phyloP scores from a whole-genome alignment of 2,888 invertebrate genomes.

The Neocrepidodera transversa region DNA sequence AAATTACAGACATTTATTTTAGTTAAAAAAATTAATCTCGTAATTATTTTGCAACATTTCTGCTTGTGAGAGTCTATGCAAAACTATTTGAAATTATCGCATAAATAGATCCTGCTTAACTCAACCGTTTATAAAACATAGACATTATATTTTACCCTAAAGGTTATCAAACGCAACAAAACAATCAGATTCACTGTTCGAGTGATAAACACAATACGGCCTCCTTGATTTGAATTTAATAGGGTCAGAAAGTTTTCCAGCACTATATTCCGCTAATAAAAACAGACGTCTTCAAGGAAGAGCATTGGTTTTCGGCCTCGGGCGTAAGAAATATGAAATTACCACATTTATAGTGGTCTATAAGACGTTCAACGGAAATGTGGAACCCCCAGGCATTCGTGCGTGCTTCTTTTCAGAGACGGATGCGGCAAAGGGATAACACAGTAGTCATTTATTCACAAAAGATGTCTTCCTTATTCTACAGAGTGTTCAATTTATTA shows the following conservation, averaged over 20 bases:
- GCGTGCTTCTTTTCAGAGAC: conserved; percentile 14
- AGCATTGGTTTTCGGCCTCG: conserved; percentile 10
- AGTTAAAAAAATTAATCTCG: too few species aligned
- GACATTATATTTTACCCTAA: neutral
- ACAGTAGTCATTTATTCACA: conserved; percentile 12
- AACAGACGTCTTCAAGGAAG: neutral
- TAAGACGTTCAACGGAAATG: conserved; percentile 24
- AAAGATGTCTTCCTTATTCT: neutral
- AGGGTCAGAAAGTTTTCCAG: conserved; percentile 14
- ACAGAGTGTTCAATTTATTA: neutral
- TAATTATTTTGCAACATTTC: too few species aligned
- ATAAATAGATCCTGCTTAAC: too few species aligned
- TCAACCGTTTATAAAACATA: neutral
- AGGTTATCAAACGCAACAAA: neutral
- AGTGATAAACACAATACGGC: conserved; percentile 1
- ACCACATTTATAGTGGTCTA: conserved; percentile 19
- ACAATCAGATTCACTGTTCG: conserved; percentile 2
- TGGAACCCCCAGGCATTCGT: conserved; percentile 28
- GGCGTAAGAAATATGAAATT: conserved; percentile 14
- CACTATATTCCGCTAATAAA: conserved; percentile 10
- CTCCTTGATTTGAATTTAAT: conserved; percentile 6
- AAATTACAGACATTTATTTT: too few species aligned
- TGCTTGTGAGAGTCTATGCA: too few species aligned
- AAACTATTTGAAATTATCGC: too few species aligned
- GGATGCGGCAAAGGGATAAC: conserved; percentile 6